phyloP scores from a whole-genome alignment of 2,888 invertebrate genomes.

The Drosophila antonietae region DNA sequence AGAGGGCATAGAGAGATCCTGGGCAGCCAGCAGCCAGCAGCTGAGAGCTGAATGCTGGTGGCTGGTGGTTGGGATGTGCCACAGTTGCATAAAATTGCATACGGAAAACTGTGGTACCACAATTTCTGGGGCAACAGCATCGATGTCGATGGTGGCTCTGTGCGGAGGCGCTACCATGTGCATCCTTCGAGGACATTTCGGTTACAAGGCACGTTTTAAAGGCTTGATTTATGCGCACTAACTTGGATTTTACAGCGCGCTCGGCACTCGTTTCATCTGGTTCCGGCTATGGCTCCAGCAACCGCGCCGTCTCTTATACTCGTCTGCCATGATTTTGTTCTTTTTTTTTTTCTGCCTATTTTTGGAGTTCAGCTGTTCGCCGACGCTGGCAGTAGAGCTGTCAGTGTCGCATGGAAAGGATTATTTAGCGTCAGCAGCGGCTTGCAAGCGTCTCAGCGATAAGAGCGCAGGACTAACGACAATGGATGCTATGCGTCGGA shows the following conservation, averaged over 20 bases:
- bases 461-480: slow-evolving; percentile 67
- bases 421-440: slow-evolving; percentile 81
- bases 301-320: slow-evolving; percentile 6
- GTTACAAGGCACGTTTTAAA: slow-evolving; percentile 81
- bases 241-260: slow-evolving; percentile 77
- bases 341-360: slow-evolving; percentile 22
- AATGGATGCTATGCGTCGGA: slow-evolving; percentile 53
- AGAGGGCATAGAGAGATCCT: slow-evolving; percentile 11
- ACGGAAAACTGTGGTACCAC: slow-evolving; percentile 66
- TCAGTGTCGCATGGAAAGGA: slow-evolving; percentile 75
- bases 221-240: slow-evolving; percentile 83
- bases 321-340: slow-evolving; percentile 29
- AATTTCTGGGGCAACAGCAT: slow-evolving; percentile 60
- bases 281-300: slow-evolving; percentile 18
- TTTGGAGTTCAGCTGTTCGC: slow-evolving; percentile 34
- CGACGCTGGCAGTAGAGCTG: slow-evolving; percentile 48
- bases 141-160: slow-evolving; percentile 42
- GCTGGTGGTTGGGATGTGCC: slow-evolving; percentile 59
- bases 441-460: slow-evolving; percentile 77
- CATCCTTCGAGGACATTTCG: slow-evolving; percentile 78
- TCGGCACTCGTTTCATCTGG: slow-evolving; percentile 51
- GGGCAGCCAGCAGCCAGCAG: slow-evolving; percentile 2
- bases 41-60: background rate
- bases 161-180: slow-evolving; percentile 44
- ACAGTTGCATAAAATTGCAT: slow-evolving; percentile 82